Percentiles rank a stretch among this genome's conserved stretches.
Evolutionary conservation across 2,797 vertebrate species (phyloP).

Genomic region (Lithobates pipiens): DNA sequence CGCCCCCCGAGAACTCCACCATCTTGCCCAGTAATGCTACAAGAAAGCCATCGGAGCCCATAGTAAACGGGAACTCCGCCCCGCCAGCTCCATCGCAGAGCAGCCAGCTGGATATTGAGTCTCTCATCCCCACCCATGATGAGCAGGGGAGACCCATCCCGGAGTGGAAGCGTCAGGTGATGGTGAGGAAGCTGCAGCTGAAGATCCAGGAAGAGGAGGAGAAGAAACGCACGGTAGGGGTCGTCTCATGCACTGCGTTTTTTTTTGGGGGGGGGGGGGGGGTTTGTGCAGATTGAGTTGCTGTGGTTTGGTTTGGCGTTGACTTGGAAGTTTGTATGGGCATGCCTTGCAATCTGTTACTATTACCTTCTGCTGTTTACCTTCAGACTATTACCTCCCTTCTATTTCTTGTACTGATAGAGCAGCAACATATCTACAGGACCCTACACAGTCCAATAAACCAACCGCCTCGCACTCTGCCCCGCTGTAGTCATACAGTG

Average conservation of each 20-base stretch:
- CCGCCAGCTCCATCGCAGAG: constrained; percentile 72
- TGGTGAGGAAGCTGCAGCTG: constrained; percentile 93
- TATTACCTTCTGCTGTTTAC: not conserved
- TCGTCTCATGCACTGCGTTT: not conserved
- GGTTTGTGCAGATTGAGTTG: not conserved
- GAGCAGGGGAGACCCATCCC: constrained; percentile 91
- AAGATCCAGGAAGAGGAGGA: constrained; percentile 97
- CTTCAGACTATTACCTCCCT: too few relatives aligned
- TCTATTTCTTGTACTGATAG: not conserved
- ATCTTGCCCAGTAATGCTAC: constrained; percentile 66
- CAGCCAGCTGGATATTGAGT: constrained; percentile 82
- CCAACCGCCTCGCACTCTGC: too few relatives aligned
- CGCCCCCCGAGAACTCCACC: constrained; percentile 66
- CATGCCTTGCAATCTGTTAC: not conserved
- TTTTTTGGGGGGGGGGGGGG: too few relatives aligned
- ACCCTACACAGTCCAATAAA: too few relatives aligned
- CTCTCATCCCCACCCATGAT: constrained; percentile 87
- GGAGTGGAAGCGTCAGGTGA: constrained; percentile 94
- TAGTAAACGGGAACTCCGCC: constrained; percentile 84
- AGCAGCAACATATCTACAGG: not conserved
- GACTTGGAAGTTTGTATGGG: constrained; percentile 19
- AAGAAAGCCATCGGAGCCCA: constrained; percentile 75
- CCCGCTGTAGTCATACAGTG: too few relatives aligned
- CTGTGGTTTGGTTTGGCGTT: not conserved
- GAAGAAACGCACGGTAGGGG: constrained; percentile 88